Conservation (phyloP, 2,888 invertebrate genomes). For the Punctoribates punctum region DNA sequence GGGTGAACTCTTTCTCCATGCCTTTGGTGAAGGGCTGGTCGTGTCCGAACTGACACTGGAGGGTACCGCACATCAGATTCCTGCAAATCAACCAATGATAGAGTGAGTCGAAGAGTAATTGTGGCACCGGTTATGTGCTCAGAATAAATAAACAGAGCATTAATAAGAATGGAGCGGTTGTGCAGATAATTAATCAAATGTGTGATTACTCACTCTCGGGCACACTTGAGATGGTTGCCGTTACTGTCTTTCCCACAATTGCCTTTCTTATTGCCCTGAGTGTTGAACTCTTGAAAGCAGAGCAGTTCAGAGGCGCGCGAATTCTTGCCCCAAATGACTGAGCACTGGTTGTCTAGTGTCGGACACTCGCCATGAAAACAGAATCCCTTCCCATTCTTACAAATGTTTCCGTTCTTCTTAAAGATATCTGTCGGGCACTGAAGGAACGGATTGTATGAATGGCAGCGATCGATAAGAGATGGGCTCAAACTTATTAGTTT, state of each 20-base stretch:
- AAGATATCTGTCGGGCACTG: constrained; percentile 84
- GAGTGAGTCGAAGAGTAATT: background rate
- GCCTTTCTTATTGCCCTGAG: constrained; percentile 89
- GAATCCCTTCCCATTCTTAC: constrained; percentile 68
- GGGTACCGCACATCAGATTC: constrained; percentile 86
- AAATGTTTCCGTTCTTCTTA: constrained; percentile 87
- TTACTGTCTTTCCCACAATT: constrained; percentile 82
- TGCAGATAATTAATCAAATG: background rate
- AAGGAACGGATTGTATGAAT: constrained; percentile 7
- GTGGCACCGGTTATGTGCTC: background rate
- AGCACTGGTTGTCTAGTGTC: constrained; percentile 80
- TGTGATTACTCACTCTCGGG: constrained; percentile 66
- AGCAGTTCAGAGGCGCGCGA: constrained; percentile 54
- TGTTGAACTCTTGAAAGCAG: constrained; percentile 92
- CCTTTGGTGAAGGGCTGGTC: constrained; percentile 73
- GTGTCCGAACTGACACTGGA: constrained; percentile 88
- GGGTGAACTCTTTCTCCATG: constrained; percentile 75
- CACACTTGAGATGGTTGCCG: constrained; percentile 79
- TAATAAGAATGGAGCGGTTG: background rate
- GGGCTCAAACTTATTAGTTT: background rate
- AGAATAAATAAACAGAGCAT: constrained; percentile 17
- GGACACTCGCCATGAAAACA: constrained; percentile 92
- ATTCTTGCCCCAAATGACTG: constrained; percentile 80
- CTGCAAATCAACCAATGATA: constrained; percentile 56
- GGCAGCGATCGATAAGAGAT: constrained; percentile 12